Conservation (phyloP, 2,113 vertebrate genomes). For the Scomber colias region DNA sequence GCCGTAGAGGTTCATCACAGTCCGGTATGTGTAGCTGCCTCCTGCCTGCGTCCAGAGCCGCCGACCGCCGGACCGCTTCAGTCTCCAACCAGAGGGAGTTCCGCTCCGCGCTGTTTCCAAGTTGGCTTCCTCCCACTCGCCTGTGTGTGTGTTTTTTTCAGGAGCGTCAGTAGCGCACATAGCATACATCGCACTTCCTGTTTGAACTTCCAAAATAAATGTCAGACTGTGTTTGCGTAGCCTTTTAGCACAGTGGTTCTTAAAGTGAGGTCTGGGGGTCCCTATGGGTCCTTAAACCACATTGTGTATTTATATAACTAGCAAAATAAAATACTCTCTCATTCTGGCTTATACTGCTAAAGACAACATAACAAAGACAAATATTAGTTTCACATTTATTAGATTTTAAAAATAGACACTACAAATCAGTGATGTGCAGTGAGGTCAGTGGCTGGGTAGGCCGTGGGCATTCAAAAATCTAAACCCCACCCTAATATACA, state of each 20-base stretch:
- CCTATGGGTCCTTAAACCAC: too few relatives aligned
- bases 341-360: too few relatives aligned
- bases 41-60: slow-evolving; percentile 31
- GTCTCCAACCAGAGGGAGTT: slow-evolving; percentile 58
- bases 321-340: too few relatives aligned
- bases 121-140: slow-evolving; percentile 70
- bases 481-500: too few relatives aligned
- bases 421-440: too few relatives aligned
- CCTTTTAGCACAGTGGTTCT: background rate
- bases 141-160: slow-evolving; percentile 19
- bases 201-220: slow-evolving; percentile 57
- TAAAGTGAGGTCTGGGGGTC: too few relatives aligned
- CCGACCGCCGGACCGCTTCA: slow-evolving; percentile 46
- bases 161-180: background rate
- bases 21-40: slow-evolving; percentile 14
- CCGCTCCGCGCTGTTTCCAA: slow-evolving; percentile 64
- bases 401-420: too few relatives aligned
- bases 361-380: too few relatives aligned
- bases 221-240: accelerated
- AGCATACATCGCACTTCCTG: background rate
- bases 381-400: too few relatives aligned
- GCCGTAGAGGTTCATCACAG: slow-evolving; percentile 19
- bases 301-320: too few relatives aligned
- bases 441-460: too few relatives aligned
- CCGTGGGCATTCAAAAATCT: too few relatives aligned